These are phyloP conservation scores for Argentina silus DNA, from an alignment of 2,797 vertebrate species.

Conservation along the genomic window DNA sequence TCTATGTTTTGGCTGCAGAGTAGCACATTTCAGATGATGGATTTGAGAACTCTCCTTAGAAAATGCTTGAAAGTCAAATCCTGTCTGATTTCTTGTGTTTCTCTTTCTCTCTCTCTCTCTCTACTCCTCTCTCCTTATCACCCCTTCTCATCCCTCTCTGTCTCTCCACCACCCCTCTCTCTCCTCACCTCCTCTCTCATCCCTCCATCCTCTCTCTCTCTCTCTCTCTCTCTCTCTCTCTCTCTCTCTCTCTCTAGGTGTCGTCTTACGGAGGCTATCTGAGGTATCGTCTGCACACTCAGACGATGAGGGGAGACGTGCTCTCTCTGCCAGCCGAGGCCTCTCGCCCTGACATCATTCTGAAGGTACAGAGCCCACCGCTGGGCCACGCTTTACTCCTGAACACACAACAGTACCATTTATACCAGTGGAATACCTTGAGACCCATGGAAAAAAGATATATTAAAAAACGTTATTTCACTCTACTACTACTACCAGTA, in stretches of 20 bases:
- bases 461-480: not conserved
- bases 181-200: not conserved
- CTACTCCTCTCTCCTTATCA: not conserved
- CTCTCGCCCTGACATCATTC: slow-evolving; percentile 85
- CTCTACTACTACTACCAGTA: not conserved
- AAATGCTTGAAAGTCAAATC: too few relatives aligned
- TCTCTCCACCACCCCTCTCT: not conserved
- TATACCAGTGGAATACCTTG: not conserved
- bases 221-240: not conserved
- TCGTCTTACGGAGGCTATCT: slow-evolving; percentile 91
- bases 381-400: not conserved
- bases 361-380: slow-evolving; percentile 81
- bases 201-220: too few relatives aligned
- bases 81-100: not conserved
- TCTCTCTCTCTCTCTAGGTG: slow-evolving; percentile 75
- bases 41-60: too few relatives aligned
- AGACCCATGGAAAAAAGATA: not conserved
- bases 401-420: not conserved
- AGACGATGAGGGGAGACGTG: slow-evolving; percentile 87
- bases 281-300: slow-evolving; percentile 85
- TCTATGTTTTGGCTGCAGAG: too few relatives aligned
- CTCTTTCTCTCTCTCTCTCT: not conserved
- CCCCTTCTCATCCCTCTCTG: not conserved
- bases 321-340: slow-evolving; percentile 84
- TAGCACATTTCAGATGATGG: too few relatives aligned